These are phyloP conservation scores for Rhadinocentrus ornatus DNA, from an alignment of 2,797 vertebrate genomes.

Conservation along the genomic window DNA sequence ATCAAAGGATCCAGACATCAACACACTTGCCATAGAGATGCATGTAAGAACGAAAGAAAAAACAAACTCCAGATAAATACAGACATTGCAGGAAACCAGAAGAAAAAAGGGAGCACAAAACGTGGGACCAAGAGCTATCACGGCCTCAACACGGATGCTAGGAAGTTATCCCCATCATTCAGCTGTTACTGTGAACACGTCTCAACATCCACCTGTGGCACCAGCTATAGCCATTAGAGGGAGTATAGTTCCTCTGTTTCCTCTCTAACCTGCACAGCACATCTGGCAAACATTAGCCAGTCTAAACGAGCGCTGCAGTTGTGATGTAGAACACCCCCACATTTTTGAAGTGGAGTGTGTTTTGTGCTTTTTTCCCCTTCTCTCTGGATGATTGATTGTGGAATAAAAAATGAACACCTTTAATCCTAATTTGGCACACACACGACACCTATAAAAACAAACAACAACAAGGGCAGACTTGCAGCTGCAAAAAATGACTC, in stretches of 20 bases:
- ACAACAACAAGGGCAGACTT: conserved; percentile 54
- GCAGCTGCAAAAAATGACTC: conserved; percentile 49
- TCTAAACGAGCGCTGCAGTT: conserved; percentile 72
- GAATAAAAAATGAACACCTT: conserved; percentile 69
- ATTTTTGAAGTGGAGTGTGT: conserved; percentile 68
- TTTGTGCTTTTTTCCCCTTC: conserved; percentile 10
- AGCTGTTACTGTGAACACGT: conserved; percentile 61
- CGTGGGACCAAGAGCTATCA: conserved; percentile 31
- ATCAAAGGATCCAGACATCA: conserved; percentile 21
- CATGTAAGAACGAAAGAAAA: conserved; percentile 21
- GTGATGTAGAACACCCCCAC: conserved; percentile 78
- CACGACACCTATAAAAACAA: conserved; percentile 59
- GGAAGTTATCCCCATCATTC: conserved; percentile 59
- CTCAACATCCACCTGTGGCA: conserved; percentile 53
- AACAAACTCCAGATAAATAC: conserved; percentile 10
- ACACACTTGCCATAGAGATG: conserved; percentile 14
- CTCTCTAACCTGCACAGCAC: conserved; percentile 68
- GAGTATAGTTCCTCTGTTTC: conserved; percentile 55
- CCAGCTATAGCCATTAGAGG: conserved; percentile 66
- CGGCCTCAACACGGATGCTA: conserved; percentile 39
- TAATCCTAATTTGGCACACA: conserved; percentile 64
- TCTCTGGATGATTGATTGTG: conserved; percentile 59
- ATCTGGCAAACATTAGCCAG: conserved; percentile 82
- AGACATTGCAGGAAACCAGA: conserved; percentile 27
- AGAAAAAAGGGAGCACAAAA: conserved; percentile 29